A percentile compares a stretch with the other conserved stretches of the same genome.
phyloP scores from a whole-genome alignment of 2,888 invertebrate species.

The Didymodactylos carnosus region DNA sequence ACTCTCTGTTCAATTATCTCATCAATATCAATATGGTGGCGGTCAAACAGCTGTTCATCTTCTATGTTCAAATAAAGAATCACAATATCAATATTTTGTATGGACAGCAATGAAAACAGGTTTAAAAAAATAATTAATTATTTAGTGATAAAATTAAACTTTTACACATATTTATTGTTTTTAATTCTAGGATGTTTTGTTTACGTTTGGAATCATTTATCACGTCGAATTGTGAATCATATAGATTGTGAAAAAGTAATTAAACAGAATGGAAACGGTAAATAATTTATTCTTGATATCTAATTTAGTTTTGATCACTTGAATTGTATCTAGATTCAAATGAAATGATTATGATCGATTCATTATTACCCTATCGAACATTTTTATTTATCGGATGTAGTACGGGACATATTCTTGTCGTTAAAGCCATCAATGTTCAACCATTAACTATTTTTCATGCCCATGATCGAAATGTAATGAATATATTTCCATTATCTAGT shows the following conservation, averaged over 20 bases:
- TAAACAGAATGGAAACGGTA: neutral
- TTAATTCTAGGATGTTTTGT: neutral
- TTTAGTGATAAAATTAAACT: neutral
- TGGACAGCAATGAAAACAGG: constrained; percentile 1
- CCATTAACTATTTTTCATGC: neutral
- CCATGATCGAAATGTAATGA: neutral
- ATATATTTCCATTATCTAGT: neutral
- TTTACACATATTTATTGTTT: neutral
- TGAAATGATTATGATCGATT: neutral
- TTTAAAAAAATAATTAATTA: neutral
- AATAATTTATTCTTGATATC: neutral
- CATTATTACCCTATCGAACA: neutral
- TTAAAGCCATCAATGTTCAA: neutral
- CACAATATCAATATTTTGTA: neutral
- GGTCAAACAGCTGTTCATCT: neutral
- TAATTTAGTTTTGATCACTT: neutral
- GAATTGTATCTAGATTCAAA: neutral
- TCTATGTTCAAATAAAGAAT: neutral
- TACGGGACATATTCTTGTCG: neutral
- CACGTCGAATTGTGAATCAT: neutral
- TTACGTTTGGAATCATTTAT: neutral
- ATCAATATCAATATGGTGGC: neutral
- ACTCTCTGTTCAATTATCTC: neutral
- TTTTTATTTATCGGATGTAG: neutral
- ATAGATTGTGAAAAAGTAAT: neutral